These are phyloP conservation scores for Tenualosa thibaudeaui DNA, from an alignment of 2,797 vertebrate species.

Conservation along the genomic window DNA sequence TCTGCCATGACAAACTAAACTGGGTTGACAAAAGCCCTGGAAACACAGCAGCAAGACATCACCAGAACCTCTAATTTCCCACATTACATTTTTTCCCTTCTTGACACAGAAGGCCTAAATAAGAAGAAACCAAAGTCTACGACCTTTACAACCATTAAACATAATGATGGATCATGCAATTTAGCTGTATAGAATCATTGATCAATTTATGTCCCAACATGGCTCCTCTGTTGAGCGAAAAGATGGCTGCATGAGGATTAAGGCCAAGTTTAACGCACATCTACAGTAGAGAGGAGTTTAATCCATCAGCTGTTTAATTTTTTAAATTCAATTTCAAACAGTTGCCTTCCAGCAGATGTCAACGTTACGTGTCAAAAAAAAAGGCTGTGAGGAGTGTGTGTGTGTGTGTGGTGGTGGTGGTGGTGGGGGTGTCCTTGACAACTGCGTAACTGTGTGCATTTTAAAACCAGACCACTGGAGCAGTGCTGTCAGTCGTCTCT, in stretches of 20 bases:
- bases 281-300: background rate
- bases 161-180: conserved; percentile 31
- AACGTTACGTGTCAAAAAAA: background rate
- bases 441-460: conserved; percentile 23
- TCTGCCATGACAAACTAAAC: background rate
- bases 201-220: conserved; percentile 37
- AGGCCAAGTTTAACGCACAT: conserved; percentile 12
- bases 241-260: conserved; percentile 31
- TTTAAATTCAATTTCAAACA: conserved; percentile 35
- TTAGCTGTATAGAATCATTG: conserved; percentile 32
- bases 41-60: background rate
- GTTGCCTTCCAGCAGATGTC: conserved; percentile 36
- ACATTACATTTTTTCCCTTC: conserved; percentile 4
- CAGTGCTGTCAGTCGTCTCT: conserved; percentile 11
- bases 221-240: conserved; percentile 33
- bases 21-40: background rate
- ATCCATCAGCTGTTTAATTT: conserved; percentile 37
- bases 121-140: conserved; percentile 18
- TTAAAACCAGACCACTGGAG: conserved; percentile 14
- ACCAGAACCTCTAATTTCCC: conserved; percentile 26
- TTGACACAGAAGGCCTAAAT: background rate
- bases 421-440: background rate
- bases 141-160: conserved; percentile 26
- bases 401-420: no score
- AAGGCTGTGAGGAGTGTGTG: background rate